Conservation (phyloP, 2,113 vertebrate species). For the Smithornis capensis region DNA sequence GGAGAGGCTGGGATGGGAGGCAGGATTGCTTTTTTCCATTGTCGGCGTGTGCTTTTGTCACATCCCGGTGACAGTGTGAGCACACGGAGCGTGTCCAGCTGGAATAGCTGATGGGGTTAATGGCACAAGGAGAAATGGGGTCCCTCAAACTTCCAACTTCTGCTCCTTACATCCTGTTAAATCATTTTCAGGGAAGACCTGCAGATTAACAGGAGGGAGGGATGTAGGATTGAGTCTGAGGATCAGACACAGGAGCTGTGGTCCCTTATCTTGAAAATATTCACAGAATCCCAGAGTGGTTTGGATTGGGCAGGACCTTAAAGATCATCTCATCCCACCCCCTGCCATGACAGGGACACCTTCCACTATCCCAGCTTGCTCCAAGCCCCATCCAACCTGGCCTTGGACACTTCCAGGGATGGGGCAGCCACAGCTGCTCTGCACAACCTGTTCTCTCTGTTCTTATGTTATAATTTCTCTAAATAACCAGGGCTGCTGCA, state of each 20-base stretch:
- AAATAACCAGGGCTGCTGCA: background rate
- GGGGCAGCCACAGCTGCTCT: background rate
- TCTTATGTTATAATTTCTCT: background rate
- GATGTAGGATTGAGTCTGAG: background rate
- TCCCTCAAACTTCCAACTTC: background rate
- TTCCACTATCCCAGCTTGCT: fast-evolving
- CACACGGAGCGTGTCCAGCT: background rate
- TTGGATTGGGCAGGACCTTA: background rate
- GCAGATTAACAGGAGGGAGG: background rate
- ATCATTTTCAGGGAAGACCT: background rate
- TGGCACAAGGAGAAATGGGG: background rate
- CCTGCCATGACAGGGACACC: background rate
- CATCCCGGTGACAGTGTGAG: background rate
- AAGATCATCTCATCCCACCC: background rate
- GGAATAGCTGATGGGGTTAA: background rate
- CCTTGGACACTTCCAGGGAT: background rate
- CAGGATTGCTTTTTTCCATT: background rate
- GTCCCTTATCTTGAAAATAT: background rate
- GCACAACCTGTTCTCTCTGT: background rate
- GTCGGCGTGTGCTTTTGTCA: background rate
- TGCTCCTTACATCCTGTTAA: background rate
- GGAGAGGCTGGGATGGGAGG: background rate
- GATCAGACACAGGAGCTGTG: background rate
- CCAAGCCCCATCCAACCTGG: background rate
- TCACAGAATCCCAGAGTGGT: background rate